These are phyloP conservation scores for Tinamus guttatus DNA, from an alignment of 2,113 vertebrate species.

Conservation along the genomic window DNA sequence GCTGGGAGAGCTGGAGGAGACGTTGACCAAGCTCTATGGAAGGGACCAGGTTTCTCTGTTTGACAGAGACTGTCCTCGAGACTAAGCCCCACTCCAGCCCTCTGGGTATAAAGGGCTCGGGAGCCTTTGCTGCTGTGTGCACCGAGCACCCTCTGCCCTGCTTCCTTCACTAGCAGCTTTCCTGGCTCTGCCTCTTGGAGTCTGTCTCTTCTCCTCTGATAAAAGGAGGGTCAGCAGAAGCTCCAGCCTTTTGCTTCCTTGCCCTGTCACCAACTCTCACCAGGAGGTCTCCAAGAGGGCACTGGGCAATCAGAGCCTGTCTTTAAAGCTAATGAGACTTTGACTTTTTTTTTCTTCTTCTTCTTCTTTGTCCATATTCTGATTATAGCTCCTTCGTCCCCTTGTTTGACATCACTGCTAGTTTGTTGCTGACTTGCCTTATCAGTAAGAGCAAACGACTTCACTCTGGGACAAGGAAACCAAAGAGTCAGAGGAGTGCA, in stretches of 20 bases:
- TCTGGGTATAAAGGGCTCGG: fast-evolving
- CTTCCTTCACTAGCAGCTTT: neutral
- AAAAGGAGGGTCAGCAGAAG: neutral
- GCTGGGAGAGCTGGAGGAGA: conserved; percentile 18
- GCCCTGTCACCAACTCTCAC: neutral
- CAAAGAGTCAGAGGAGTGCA: neutral
- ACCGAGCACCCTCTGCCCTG: neutral
- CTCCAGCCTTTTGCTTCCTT: neutral
- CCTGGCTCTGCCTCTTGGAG: neutral
- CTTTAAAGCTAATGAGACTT: neutral
- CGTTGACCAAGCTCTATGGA: neutral
- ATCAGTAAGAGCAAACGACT: neutral
- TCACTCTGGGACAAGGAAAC: neutral
- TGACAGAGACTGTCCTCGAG: conserved; percentile 35
- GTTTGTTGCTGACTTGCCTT: neutral
- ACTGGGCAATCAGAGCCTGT: too few species aligned
- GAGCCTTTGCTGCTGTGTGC: neutral
- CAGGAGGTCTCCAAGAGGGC: neutral
- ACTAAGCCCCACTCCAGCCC: neutral
- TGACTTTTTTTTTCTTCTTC: neutral
- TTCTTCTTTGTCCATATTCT: neutral
- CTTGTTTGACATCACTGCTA: neutral
- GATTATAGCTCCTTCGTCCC: neutral
- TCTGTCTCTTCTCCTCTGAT: neutral
- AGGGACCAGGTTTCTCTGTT: conserved; percentile 36